Base-by-base conservation (phyloP, 2,888 invertebrate species). In the Andricus curvator region DNA sequence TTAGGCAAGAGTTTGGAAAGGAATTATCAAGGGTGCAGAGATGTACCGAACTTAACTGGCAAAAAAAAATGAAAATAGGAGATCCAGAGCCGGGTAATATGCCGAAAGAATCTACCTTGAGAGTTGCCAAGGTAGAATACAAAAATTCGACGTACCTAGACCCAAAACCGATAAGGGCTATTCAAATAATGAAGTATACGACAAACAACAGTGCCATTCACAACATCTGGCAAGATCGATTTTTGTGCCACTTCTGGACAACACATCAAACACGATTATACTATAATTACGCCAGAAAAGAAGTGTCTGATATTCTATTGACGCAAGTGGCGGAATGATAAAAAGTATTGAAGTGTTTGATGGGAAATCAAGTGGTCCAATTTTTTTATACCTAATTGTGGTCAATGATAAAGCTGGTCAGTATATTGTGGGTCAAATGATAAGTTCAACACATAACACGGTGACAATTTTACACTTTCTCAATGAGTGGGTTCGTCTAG, bases 151-250 rank as follows among this genome's bases (percentile, higher is more conserved):
- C 70, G 20, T 51, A 20, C 17, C 9, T 48, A 3, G 25, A 70
- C 41, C 8, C 8, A 44, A 25, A 70, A 13, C 70, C 25, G 9
- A 44, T 33, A 48, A 70, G 4, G 11, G 37, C 70, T 37, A 70
- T 70, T 8, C 37, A 70, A 48, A 70, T 70, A n/a, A 41, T 70
- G 41, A 70, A 70, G 3, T 70, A 64, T 15, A 76, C 65, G 2
- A 29, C 15, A 48, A 33, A 44, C 44, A 64, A 37, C 22, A 79
- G 70, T 13, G 20, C 70, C 2, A 70, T 70, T 41, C 70, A 51
- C 8, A 74, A 33, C 9, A 74, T 74, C 51, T n/a, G 33, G 8
- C 51, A 56, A 29, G 48, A 51, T 68, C 70, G 20, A 41, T 70
- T 70, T n/a, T n/a, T 22, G 9, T 22, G 41, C 25, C n/a, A 15